Base-by-base conservation (phyloP, 1,140 invertebrate genomes). In the Halictus rubicundus region DNA sequence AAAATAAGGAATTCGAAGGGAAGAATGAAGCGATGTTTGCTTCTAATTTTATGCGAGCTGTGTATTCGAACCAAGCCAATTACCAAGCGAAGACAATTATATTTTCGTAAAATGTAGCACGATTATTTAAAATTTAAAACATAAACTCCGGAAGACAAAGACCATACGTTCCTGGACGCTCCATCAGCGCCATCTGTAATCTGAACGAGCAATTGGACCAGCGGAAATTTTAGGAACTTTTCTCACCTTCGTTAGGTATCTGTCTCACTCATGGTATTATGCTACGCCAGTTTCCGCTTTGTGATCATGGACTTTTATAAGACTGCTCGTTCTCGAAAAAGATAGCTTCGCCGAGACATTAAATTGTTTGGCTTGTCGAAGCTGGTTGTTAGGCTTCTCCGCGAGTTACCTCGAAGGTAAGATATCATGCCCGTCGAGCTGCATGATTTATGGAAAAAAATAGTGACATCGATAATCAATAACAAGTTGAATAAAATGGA, bases 401-500 rank as follows among this genome's bases (percentile, higher is more conserved):
- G 61, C 23, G 9, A 1, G 0, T 19, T 32, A 49, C 16, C 4
- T 16, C 3, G 6, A 27, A 80, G 64, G 78, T 80, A 68, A 75
- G 42, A 27, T 39, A 65, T 23, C 23, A 19, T 21, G 59, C 5
- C 2, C 8, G 27, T 25, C 32, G 14, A 66, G 10, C 10, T 66
- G 52, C 27, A 75, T 68, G 42, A 49, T 68, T 60, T 60, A 49
- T 66, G 25, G 42, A 16, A 77, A 71, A 63, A 79, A 73, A 65
- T 64, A 73, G 42, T 73, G 70, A 54, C 77, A 79, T 73, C 60
- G 69, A 73, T 73, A 65, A 79, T 75, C 71, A 65, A 80, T 75
- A 80, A 80, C 64, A 61, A 79, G 70, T 60, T 66, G 61, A 66
- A 74, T 61, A 68, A 75, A 80, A 75, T 80, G 71, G 77, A 80